Evolutionary conservation across 2,113 vertebrate genomes (phyloP), one percentile per base, ranked within the genome.

Genomic region (Aptenodytes patagonicus): DNA sequence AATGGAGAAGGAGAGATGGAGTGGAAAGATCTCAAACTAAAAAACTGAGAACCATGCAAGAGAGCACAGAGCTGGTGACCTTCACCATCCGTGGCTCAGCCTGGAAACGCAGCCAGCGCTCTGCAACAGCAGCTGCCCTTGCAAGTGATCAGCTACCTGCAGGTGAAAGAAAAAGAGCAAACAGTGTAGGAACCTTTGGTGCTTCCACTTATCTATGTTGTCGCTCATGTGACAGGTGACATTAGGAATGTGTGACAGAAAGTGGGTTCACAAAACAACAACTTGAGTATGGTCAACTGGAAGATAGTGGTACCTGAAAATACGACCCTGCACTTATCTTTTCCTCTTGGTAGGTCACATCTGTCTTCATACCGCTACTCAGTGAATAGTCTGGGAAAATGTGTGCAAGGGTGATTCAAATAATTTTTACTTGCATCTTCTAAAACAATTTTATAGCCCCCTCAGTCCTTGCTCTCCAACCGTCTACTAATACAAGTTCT

Each of bases 81-180:
- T 60, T 47, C 49, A 10, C 11, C 1, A 0, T 32, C 44, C 0
- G 0, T 10, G 70, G 52, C 71, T 90, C 25, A 55, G 57, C 52
- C 79, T 49, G 40, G 44, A 73, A 80, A 55, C 0, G 0, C 49
- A 77, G 77, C 60, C 3, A 4, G 40, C 18, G 25, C 28, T 57
- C 25, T 71, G 60, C 17, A 65, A 62, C 58, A 65, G 40, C 81
- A 73, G 83, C 64, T 87, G 80, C 26, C 25, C 76, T 61, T 57
- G 40, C 49, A 34, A 28, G 55, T 5, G 1, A 72, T 32, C 58
- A 73, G 21, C 31, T 55, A 60, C 76, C 47, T 34, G 31, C 25
- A n/a, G 19, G 28, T 62, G 87, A 70, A 51, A 51, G 34, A 36
- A 65, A 34, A 55, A 8, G 21, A 69, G 49, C 19, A 70, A 82